phyloP scores from a whole-genome alignment of 2,888 invertebrate species.

The Drosophila incognita region DNA sequence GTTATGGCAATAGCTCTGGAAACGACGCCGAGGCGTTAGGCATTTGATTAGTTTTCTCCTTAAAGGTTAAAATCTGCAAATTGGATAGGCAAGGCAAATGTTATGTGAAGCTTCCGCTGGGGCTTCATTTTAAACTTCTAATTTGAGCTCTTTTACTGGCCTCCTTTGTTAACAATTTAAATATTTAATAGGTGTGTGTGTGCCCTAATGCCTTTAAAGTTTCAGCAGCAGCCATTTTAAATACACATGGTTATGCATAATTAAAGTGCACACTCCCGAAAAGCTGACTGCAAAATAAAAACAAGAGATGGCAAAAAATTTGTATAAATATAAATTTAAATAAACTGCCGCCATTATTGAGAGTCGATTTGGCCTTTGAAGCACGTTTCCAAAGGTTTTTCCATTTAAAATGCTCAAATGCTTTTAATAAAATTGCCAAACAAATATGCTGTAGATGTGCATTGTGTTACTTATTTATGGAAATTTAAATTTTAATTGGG shows the following conservation, averaged over 20 bases:
- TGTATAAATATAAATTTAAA: conserved; percentile 57
- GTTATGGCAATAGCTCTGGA: conserved; percentile 40
- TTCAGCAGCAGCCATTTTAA: conserved; percentile 40
- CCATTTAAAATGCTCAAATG: conserved; percentile 63
- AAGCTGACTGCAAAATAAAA: conserved; percentile 23
- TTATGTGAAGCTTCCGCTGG: conserved; percentile 7
- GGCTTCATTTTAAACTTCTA: conserved; percentile 2
- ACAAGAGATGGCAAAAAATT: conserved; percentile 17
- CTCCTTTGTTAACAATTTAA: conserved; percentile 24
- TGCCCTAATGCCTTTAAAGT: conserved; percentile 59
- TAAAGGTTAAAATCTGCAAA: conserved; percentile 2
- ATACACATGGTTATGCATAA: conserved; percentile 67
- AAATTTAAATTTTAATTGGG: conserved; percentile 55
- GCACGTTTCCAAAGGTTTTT: conserved; percentile 63
- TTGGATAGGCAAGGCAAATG: conserved; percentile 15
- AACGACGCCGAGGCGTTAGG: conserved; percentile 17
- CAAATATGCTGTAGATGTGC: conserved; percentile 43
- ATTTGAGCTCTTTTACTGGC: conserved; percentile 13
- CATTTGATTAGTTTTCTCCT: conserved; percentile 50
- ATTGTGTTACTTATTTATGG: conserved; percentile 48
- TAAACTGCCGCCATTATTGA: conserved; percentile 53
- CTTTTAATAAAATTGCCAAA: conserved; percentile 65
- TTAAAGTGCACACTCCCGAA: conserved; percentile 58
- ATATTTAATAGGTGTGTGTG: conserved; percentile 44
- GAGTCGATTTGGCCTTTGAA: conserved; percentile 52